Evolutionary conservation across 2,888 invertebrate species (phyloP).

Genomic region (Phoenoteleia sp.): DNA sequence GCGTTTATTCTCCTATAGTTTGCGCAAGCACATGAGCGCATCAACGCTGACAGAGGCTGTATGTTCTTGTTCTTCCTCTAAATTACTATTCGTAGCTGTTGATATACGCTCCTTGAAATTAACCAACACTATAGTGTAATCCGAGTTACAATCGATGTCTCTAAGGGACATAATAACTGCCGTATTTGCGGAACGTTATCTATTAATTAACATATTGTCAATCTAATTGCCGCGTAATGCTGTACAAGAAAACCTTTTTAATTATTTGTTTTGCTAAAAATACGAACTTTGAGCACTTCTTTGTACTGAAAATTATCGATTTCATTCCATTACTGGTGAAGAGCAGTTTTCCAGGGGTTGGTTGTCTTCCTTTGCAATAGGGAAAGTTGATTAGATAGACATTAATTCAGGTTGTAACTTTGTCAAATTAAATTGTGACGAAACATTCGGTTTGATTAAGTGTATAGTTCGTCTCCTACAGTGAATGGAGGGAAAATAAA

Average conservation of each 20-base stretch:
- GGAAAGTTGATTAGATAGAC: constrained; percentile 22
- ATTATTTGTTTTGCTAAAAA: neutral
- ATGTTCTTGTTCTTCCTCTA: constrained; percentile 37
- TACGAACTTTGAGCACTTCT: neutral
- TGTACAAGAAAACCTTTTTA: neutral
- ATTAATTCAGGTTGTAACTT: constrained; percentile 1
- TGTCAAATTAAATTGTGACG: neutral
- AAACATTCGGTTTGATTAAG: neutral
- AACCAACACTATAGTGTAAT: constrained; percentile 22
- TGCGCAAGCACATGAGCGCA: neutral
- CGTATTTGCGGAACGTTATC: constrained; percentile 17
- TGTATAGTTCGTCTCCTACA: no score
- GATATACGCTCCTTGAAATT: constrained; percentile 51
- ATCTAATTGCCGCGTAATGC: neutral
- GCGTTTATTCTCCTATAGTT: neutral
- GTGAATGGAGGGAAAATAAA: no score
- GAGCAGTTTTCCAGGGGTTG: neutral
- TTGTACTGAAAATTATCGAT: neutral
- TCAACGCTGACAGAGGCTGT: neutral
- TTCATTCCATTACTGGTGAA: constrained; percentile 5
- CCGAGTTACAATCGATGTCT: constrained; percentile 32
- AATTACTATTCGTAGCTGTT: constrained; percentile 45
- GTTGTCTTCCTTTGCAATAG: neutral
- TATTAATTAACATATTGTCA: constrained; percentile 37
- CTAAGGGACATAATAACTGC: constrained; percentile 29